Percentiles rank a stretch among this genome's conserved stretches.
These are phyloP conservation scores for Loxodonta africana DNA, from an alignment of 2,113 vertebrate genomes.

Conservation along the genomic window DNA sequence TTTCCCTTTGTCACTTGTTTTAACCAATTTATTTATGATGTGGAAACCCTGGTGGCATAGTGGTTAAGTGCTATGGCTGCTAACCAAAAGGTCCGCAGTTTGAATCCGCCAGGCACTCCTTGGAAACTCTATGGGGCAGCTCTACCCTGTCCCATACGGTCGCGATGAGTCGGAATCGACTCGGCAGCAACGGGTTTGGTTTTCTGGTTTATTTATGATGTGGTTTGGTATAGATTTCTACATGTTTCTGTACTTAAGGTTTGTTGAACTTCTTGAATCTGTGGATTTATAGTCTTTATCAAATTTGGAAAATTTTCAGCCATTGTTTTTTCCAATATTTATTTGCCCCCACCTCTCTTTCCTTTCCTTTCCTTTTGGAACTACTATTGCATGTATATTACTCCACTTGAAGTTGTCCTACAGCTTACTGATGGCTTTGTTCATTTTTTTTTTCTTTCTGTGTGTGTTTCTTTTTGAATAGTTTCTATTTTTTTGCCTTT, in stretches of 20 bases:
- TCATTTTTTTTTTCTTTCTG: background rate
- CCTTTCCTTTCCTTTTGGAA: background rate
- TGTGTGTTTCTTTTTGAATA: slow-evolving; percentile 2
- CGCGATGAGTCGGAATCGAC: too few species aligned
- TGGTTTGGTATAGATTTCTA: background rate
- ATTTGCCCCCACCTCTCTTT: background rate
- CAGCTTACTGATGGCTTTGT: background rate
- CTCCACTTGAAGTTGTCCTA: background rate
- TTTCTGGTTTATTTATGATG: background rate
- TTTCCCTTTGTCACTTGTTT: slow-evolving; percentile 1
- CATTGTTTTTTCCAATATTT: background rate
- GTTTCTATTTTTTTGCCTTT: slow-evolving; percentile 57
- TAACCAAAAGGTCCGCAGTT: too few species aligned
- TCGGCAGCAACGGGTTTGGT: too few species aligned
- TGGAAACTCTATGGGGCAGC: too few species aligned
- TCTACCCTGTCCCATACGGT: too few species aligned
- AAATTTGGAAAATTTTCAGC: background rate
- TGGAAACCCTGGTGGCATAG: background rate
- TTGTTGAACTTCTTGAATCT: background rate
- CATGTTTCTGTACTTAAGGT: background rate
- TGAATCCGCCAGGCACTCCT: too few species aligned
- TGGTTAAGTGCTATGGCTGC: too few species aligned
- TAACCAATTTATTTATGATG: slow-evolving; percentile 22
- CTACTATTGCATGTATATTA: background rate
- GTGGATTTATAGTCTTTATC: background rate